Conservation (phyloP, 92 coral and sea anemone species). For the Nematostella vectensis region DNA sequence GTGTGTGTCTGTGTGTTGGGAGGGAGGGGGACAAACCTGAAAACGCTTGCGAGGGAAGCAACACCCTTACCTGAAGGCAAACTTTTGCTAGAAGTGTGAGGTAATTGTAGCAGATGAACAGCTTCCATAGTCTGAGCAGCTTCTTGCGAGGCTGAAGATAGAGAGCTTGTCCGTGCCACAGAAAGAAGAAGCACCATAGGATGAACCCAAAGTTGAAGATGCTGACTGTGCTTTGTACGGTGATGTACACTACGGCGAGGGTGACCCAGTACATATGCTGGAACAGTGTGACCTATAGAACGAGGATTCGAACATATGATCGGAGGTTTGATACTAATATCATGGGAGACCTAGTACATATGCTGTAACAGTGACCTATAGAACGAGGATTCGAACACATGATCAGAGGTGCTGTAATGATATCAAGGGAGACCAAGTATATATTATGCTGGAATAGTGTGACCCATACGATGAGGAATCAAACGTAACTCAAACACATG, state of each 20-base stretch:
- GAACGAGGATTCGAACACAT: too few species aligned
- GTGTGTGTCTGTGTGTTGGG: too few species aligned
- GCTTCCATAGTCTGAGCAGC: conserved; percentile 78
- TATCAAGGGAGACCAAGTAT: conserved; percentile 91
- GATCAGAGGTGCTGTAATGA: too few species aligned
- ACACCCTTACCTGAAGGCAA: conserved; percentile 87
- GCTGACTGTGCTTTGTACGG: conserved; percentile 95
- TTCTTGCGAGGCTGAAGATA: conserved; percentile 79
- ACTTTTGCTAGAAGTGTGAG: conserved; percentile 86
- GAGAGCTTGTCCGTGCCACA: conserved; percentile 98
- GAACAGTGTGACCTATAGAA: conserved; percentile 59
- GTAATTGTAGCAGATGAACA: conserved; percentile 90
- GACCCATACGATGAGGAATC: conserved; percentile 40
- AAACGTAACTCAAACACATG: too few species aligned
- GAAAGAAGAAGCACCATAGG: conserved; percentile 92
- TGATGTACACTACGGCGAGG: conserved; percentile 91
- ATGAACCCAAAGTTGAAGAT: conserved; percentile 97
- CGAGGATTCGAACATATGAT: too few species aligned
- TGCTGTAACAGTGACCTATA: conserved; percentile 82
- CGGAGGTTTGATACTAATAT: too few species aligned
- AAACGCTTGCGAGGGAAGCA: too few species aligned
- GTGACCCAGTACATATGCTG: conserved; percentile 99
- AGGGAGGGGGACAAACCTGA: too few species aligned
- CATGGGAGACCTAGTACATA: conserved; percentile 89
- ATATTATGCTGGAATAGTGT: conserved; percentile 80